A percentile compares a stretch with the other conserved stretches of the same genome.
These are phyloP conservation scores for Laterallus jamaicensis DNA, from an alignment of 2,113 vertebrate genomes.

Conservation along the genomic window DNA sequence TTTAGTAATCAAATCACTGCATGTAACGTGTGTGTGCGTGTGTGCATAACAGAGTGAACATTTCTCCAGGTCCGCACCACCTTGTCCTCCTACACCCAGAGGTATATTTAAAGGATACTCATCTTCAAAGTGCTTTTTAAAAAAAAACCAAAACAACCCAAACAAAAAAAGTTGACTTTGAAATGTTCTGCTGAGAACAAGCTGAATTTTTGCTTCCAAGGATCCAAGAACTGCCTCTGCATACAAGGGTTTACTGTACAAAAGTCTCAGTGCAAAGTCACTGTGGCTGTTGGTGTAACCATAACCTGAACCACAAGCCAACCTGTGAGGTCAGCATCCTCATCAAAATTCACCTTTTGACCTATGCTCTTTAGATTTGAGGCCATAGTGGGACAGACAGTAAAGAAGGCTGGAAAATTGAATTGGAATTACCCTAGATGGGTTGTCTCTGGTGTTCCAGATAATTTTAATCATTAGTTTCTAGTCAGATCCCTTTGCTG, in stretches of 20 bases:
- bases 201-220: neutral
- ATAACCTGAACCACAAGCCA: neutral
- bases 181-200: neutral
- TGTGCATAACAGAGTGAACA: fast-evolving
- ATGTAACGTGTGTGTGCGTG: fast-evolving
- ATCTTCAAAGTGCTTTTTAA: neutral
- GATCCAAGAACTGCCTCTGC: neutral
- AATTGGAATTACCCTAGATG: neutral
- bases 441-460: neutral
- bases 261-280: neutral
- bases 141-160: too few species aligned
- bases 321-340: neutral
- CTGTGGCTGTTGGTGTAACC: neutral
- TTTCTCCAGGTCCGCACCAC: neutral
- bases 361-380: neutral
- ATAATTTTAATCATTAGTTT: neutral
- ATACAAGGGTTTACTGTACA: neutral
- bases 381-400: neutral
- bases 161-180: neutral
- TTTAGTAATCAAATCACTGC: too few species aligned
- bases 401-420: neutral
- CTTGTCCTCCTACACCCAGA: neutral
- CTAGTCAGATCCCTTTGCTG: neutral
- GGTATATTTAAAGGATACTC: neutral
- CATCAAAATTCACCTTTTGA: neutral